Evolutionary conservation across 2,888 invertebrate species (phyloP), one percentile per base, ranked within the genome.

Genomic region (Lycaena phlaeas): DNA sequence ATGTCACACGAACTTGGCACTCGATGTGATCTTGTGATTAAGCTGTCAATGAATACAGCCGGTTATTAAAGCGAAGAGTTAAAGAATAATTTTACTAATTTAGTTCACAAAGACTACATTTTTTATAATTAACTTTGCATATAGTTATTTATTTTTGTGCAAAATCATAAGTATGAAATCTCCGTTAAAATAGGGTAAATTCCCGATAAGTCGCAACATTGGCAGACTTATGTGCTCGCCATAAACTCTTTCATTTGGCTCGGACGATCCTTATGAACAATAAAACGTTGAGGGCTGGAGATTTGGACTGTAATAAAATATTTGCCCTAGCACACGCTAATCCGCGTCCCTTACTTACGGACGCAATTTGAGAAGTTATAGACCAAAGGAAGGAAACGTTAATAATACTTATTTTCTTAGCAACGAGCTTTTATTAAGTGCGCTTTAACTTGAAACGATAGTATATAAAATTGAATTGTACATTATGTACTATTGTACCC

Each of bases 241-340:
- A 84, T 84, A 84, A 84, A 84, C 79, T 78, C 77, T 81, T 84
- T 84, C 84, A 84, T 84, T 84, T 84, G 81, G 82, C 78, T 68
- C 74, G 79, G 79, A 79, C 82, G 81, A 78, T 81, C 69, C 84
- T 84, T 84, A 84, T 84, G 84, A 84, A 84, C 84, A 84, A 84
- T 84, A 84, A 84, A 84, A 84, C 73, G 74, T 72, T 71, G 77
- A 84, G 84, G 82, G 81, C 79, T 75, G 74, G 79, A 81, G 79
- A 84, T 84, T 82, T 77, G 76, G 84, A 71, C 79, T 74, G 78
- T 84, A 84, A 81, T 84, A 84, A 84, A 84, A 84, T 84, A 84
- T 84, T 84, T 84, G 81, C 84, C 79, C 78, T 73, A 73, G 75
- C 79, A 68, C 74, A 64, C 71, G 78, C 84, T 82, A 84, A 82